These are phyloP conservation scores for Malurus cyaneus DNA, from an alignment of 2,113 vertebrate species.

Conservation along the genomic window DNA sequence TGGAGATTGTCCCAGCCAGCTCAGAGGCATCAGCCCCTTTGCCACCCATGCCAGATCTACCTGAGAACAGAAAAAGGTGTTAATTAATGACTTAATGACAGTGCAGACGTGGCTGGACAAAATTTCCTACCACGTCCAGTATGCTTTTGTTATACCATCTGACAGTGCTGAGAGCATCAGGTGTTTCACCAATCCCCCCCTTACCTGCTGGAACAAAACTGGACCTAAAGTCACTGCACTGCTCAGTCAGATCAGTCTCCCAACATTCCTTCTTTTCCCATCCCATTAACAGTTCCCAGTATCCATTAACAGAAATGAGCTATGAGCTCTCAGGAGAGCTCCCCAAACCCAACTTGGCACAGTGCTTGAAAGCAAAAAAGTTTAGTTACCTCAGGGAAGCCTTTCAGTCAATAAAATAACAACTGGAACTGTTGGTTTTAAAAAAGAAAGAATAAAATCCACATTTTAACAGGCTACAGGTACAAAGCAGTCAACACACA, in stretches of 20 bases:
- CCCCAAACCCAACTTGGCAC: background rate
- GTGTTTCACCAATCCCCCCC: background rate
- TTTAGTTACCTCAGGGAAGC: background rate
- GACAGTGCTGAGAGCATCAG: background rate
- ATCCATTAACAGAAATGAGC: background rate
- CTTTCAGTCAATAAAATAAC: conserved; percentile 8
- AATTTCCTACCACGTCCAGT: background rate
- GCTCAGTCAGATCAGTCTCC: background rate
- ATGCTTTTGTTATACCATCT: fast-evolving
- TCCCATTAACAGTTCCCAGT: background rate
- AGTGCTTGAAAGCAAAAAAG: background rate
- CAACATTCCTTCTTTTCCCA: background rate
- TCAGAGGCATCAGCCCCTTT: background rate
- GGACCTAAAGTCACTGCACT: fast-evolving
- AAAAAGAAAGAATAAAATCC: conserved; percentile 14
- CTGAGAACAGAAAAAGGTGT: background rate
- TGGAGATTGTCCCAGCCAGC: background rate
- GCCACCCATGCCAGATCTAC: background rate
- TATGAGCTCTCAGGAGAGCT: background rate
- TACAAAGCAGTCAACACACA: conserved; percentile 64
- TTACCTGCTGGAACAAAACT: fast-evolving
- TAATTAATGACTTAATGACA: background rate
- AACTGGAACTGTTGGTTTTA: conserved; percentile 2
- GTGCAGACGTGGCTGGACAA: background rate
- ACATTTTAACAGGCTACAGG: conserved; percentile 27